Base-by-base conservation (phyloP, 2,113 vertebrate species). In the Gopherus evgoodei region DNA sequence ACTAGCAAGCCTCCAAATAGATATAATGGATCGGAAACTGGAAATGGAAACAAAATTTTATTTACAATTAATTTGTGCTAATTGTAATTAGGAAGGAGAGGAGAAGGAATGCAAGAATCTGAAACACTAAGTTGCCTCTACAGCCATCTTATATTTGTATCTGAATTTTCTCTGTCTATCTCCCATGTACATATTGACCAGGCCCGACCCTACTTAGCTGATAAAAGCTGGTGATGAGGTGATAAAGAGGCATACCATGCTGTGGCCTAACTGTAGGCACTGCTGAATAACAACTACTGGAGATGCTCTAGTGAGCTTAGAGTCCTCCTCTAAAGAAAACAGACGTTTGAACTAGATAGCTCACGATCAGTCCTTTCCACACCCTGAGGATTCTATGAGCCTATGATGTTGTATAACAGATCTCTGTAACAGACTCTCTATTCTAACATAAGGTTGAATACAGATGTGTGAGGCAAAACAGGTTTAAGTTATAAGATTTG, bases 1-100 rank as follows among this genome's bases (percentile, higher is more conserved):
- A 78, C 87, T 91, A 87, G 29, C 35, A 89, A 93, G 59, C 25
- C 22, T 1, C 5, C 76, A 72, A 90, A 79, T 44, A 88, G 13
- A 86, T 90, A 81, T 87, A 88, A 47, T n/a, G 21, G 59, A 21
- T 88, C 62, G 86, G 83, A 27, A 17, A 65, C 92, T 94, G 96
- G 25, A 59, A 81, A 90, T 80, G 38, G 10, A 90, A 91, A 49
- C 92, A 1, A 44, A 1, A 44, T 89, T n/a, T 1, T 86, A 65
- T 84, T 93, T 89, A 52, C 5, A 65, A 29, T 38, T 87, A 16
- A 27, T 88, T 47, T 16, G 49, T 69, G 65, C 84, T 81, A 35
- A 56, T 25, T 84, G 13, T 8, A 9, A 78, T 91, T 86, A 29
- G 38, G 49, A 80, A 44, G 72, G 31, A 2, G 42, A 27, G 31